phyloP scores from a whole-genome alignment of 2,888 invertebrate genomes.

The Dicyrtomina minuta region DNA sequence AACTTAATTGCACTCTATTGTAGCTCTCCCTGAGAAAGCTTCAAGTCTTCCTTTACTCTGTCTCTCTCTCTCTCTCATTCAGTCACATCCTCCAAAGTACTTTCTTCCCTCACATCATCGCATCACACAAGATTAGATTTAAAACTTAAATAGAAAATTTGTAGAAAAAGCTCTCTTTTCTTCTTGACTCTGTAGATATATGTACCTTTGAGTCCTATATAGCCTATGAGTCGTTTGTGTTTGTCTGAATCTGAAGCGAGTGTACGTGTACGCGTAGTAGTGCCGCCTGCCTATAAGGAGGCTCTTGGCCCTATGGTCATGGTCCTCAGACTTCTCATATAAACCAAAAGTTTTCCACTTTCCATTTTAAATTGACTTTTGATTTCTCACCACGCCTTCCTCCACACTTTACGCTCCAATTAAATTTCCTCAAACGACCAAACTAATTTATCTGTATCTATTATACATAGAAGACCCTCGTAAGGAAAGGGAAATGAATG shows the following conservation, averaged over 20 bases:
- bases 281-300: too few relatives aligned
- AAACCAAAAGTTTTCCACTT: slow-evolving; percentile 43
- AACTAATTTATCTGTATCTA: slow-evolving; percentile 30
- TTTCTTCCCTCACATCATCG: not conserved
- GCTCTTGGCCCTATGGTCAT: too few relatives aligned
- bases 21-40: slow-evolving; percentile 36
- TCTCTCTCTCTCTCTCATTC: too few relatives aligned
- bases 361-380: slow-evolving; percentile 44
- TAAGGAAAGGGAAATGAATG: too few relatives aligned
- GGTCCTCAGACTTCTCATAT: slow-evolving; percentile 13
- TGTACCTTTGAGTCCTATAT: too few relatives aligned
- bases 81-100: slow-evolving; percentile 7
- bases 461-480: too few relatives aligned
- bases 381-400: slow-evolving; percentile 36
- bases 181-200: too few relatives aligned
- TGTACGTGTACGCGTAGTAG: too few relatives aligned
- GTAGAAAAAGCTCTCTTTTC: slow-evolving; percentile 45
- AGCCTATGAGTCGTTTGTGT: too few relatives aligned
- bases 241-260: too few relatives aligned
- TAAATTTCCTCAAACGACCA: slow-evolving; percentile 32
- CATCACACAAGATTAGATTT: slow-evolving; percentile 48
- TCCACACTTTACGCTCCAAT: slow-evolving; percentile 27
- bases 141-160: slow-evolving; percentile 52
- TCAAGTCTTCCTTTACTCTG: slow-evolving; percentile 8
- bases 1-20: slow-evolving; percentile 53